Percentiles rank a stretch among this genome's conserved stretches.
Evolutionary conservation across 2,888 invertebrate genomes (phyloP).

Genomic region (Metopia argyrocephala): DNA sequence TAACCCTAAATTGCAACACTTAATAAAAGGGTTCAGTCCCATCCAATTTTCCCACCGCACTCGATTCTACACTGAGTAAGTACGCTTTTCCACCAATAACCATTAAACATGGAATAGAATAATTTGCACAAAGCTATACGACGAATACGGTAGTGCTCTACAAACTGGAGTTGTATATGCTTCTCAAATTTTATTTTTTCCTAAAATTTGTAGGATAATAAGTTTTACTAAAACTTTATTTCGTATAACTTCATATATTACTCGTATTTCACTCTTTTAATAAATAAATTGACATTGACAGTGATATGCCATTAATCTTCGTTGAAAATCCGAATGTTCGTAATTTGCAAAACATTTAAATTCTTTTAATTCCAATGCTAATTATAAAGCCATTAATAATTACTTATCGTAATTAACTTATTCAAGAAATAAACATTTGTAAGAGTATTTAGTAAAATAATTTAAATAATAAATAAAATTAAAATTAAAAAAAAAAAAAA

Average conservation of each 20-base stretch:
- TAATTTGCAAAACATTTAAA: constrained; percentile 36
- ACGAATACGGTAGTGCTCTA: too few relatives aligned
- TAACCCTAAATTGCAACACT: too few relatives aligned
- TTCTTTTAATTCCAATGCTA: constrained; percentile 24
- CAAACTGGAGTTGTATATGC: too few relatives aligned
- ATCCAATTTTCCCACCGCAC: too few relatives aligned
- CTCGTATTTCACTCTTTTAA: not conserved
- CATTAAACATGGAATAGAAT: too few relatives aligned
- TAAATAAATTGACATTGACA: not conserved
- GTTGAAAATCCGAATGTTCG: constrained; percentile 17
- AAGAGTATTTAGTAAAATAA: not conserved
- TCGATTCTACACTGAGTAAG: too few relatives aligned
- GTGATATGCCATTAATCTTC: constrained; percentile 31
- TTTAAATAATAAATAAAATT: not conserved
- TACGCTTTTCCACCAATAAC: too few relatives aligned
- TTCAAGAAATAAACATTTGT: constrained; percentile 32
- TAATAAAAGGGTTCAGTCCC: too few relatives aligned
- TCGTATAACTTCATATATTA: not conserved
- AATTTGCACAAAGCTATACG: too few relatives aligned
- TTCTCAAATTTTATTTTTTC: too few relatives aligned
- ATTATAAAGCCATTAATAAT: constrained; percentile 30
- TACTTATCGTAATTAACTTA: constrained; percentile 38
- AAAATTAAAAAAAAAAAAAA: constrained; percentile 17
- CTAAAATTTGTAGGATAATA: not conserved
- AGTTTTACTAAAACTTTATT: not conserved